Evolutionary conservation across 2,888 invertebrate species (phyloP), one percentile per base, ranked within the genome.

Genomic region (Thereva unica): DNA sequence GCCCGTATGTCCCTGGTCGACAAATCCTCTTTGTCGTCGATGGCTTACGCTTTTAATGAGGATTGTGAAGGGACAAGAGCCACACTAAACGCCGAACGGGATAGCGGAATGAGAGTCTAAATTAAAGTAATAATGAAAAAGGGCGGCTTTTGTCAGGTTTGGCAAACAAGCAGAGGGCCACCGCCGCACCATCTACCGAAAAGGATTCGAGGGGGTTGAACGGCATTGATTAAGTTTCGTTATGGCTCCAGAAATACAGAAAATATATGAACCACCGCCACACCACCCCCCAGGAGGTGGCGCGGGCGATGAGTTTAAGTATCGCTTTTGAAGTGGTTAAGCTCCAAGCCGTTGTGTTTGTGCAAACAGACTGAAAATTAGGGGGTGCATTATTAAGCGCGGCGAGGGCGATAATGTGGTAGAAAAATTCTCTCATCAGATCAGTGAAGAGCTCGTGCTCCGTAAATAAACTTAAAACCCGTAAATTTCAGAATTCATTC

Each of bases 61-160:
- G 45, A 64, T 41, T 53, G 53, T 37, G 10, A 50, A 64, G 53
- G 53, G 50, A 41, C 38, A 40, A 53, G 44, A 23, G 42, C 64
- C 45, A 12, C 52, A 64, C 64, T 44, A 64, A 64, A 35, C 64
- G 53, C 50, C 53, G 53, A 64, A 50, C 53, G 50, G 53, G 40
- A 64, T 52, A 52, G 41, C 7, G 10, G 37, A 44, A 12, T 23
- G 35, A 44, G 40, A n/a, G 37, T 53, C 45, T 53, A 64, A 64
- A 64, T 64, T 64, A 64, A 64, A 64, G 64, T 64, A 64, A 64
- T 64, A 64, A 64, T 53, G 64, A 49, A 64, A 64, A 64, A 53
- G 64, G 64, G 53, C 50, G 61, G 61, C 53, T 44, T 64, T 42
- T 64, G 50, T 40, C 4, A 64, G 53, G 64, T 38, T 38, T 44